Evolutionary conservation across 2,797 vertebrate species (phyloP), one percentile per base, ranked within the genome.

Genomic region (Lateolabrax maculatus): DNA sequence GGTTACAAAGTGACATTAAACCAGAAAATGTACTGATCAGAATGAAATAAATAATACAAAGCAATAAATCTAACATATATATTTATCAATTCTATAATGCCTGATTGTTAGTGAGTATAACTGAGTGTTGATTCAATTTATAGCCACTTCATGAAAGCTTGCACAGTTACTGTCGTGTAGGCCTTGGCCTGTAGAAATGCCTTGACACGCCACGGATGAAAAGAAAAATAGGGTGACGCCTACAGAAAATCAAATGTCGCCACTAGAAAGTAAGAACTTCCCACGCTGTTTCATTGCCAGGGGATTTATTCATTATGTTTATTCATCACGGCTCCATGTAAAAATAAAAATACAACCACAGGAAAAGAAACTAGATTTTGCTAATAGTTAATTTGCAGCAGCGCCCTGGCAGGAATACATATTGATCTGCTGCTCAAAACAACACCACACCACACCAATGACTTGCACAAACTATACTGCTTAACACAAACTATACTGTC

Each of bases 181-280:
- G 21, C 19, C 4, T 25, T 29, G 70, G 56, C 11, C 12, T 65
- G 37, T 29, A 64, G 41, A 77, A 13, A 57, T 7, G 68, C 36
- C 52, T 57, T 21, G 21, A 78, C 44, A 53, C 23, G 58, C 13
- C n/a, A 9, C 15, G 67, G 13, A 66, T 39, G 43, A 44, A 62
- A 36, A 46, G 34, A 69, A 10, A 43, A 75, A 57, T 36, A 1
- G 11, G 43, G 29, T 13, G 27, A 3, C 12, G 29, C 62, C 71
- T 25, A 51, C 61, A 61, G 41, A 71, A 71, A 52, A 31, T 75
- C 19, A 58, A 72, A 52, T 75, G 46, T 73, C 66, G 74, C 60
- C 63, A 52, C 21, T 56, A 18, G 15, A 72, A 78, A 76, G 64
- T 55, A 57, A 37, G 56, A 72, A 8, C 66, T 15, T 78, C 43